Base-by-base conservation (phyloP, 1,140 invertebrate species). In the Conus ventricosus region DNA sequence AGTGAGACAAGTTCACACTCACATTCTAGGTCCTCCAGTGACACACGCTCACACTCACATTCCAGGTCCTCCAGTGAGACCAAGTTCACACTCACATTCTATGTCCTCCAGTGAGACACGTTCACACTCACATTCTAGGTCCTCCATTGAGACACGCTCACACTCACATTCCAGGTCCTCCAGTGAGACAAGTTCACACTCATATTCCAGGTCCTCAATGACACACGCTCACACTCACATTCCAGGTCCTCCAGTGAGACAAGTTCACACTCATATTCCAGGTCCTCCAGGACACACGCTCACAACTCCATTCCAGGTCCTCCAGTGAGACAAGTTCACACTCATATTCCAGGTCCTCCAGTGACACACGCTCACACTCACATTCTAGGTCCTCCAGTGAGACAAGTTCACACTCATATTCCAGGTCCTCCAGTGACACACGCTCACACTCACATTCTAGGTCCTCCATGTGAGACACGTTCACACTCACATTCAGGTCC, bases 1-100 rank as follows among this genome's bases (percentile, higher is more conserved):
- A 78, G 11, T 17, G 11, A 20, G 11, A 20, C 60, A 20, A 0
- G 60, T 8, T 20, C 7, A n/a, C 67, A 71, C 67, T 7, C 67
- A 7, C 67, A 7, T 20, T 20, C 67, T 23, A 8, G 8, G 8
- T 60, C 67, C 6, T n/a, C 1, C 67, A 7, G 6, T 20, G 11
- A 71, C 67, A 71, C 67, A 71, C 67, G 20, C 67, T 17, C 67
- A 80, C 78, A 80, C 78, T 10, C 67, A 71, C 67, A 71, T n/a
- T 11, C 67, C 6, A 11, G n/a, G 11, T 17, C 75, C 11, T 23
- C 1, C 75, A 78, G 11, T 17, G 6, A n/a, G 0, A n/a, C 67
- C 67, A n/a, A 3, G 67, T 8, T 11, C 67, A 20, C 67, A 71
- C 67, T 20, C 67, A n/a, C 67, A n/a, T 20, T 7, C 67, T 1